Evolutionary conservation across 2,888 invertebrate genomes (phyloP).

Genomic region (Hipparchia semele): DNA sequence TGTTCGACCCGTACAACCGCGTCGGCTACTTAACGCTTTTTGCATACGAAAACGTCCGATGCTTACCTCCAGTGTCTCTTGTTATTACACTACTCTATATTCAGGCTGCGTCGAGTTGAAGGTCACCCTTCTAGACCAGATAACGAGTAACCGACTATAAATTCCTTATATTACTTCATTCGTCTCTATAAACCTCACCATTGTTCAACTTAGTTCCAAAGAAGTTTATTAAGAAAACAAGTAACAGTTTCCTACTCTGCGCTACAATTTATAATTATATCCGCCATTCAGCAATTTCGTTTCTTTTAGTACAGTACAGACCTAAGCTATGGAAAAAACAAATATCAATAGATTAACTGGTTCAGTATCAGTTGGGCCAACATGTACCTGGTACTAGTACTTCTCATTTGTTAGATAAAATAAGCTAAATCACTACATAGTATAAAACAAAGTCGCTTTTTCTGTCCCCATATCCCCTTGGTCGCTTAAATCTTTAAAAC

Average conservation of each 20-base stretch:
- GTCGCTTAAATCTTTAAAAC: no score
- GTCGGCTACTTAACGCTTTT: conserved; percentile 82
- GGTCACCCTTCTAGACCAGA: conserved; percentile 72
- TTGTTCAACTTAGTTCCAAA: background rate
- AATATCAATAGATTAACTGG: no score
- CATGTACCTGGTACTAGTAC: background rate
- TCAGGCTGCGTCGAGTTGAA: conserved; percentile 71
- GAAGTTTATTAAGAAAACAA: background rate
- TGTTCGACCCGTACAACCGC: conserved; percentile 81
- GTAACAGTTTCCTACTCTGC: background rate
- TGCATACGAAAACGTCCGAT: conserved; percentile 79
- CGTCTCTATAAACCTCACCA: conserved; percentile 14
- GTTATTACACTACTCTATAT: conserved; percentile 77
- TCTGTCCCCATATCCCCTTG: no score
- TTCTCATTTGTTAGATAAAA: no score
- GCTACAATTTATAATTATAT: background rate
- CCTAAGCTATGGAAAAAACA: no score
- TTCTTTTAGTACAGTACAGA: background rate
- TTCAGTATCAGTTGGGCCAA: background rate
- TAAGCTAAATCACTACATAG: no score
- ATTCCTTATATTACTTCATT: conserved; percentile 33
- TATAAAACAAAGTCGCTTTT: no score
- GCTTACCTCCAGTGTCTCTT: conserved; percentile 74
- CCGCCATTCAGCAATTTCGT: background rate
- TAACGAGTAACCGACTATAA: conserved; percentile 64